Base-by-base conservation (phyloP, 2,113 vertebrate genomes). In the Microcebus tavaratra region DNA sequence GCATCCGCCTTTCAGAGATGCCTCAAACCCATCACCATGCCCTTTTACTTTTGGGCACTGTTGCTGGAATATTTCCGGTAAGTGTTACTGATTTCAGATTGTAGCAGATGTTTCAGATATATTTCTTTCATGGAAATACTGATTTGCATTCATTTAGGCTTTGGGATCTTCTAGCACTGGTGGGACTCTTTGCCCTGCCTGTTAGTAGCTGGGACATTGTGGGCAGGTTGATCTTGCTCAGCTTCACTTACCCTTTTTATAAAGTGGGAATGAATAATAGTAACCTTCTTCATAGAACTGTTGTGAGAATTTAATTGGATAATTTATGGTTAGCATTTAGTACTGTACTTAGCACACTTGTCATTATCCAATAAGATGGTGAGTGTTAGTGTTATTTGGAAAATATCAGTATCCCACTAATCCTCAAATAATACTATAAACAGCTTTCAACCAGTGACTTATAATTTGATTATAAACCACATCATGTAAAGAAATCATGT, bases 11-110 rank as follows among this genome's bases (percentile, higher is more conserved):
- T 18, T 99, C 99, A 0, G 99, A 99, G 98, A 98, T 99, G 98
- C 99, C 99, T 0, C 99, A 99, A 97, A 99, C 99, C 0, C 99
- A 99, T 90, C 99, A 99, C 97, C 99, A 99, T 7, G 99, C 99
- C 0, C 98, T 99, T 61, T 98, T 99, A 34, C 99, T 99, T 91
- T 98, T 99, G 88, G 99, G 99, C 12, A 94, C 99, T 11, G 98
- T 99, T 57, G 99, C 99, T 72, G 95, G 98, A 87, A 99, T 99
- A 96, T 99, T 99, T 98, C 99, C 99, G 0, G 99, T 99, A 96
- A 99, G 99, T 98, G 80, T 29, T 75, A 15, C 14, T 42, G 48
- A 13, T 39, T 4, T 63, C 9, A 93, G 50, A 10, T 48, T 79
- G 55, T 3, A 12, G 53, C 59, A 65, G 11, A 2, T 48, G 7